A percentile compares a stretch with the other conserved stretches of the same genome.
Conservation (phyloP, 2,113 vertebrate species). For the Chunga burmeisteri region DNA sequence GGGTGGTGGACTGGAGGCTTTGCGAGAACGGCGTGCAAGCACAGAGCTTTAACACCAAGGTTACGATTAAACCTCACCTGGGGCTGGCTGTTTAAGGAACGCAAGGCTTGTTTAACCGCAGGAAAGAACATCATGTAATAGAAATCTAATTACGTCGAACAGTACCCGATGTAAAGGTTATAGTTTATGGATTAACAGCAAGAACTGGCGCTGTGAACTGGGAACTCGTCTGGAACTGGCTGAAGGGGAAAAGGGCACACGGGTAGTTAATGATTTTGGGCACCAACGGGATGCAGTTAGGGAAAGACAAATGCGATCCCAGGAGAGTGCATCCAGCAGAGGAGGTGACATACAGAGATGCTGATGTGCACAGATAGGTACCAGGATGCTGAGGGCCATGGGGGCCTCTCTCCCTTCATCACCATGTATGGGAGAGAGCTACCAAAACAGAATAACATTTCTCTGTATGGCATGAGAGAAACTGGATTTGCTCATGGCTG, state of each 20-base stretch:
- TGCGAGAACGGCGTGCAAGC: accelerated
- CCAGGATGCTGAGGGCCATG: not conserved
- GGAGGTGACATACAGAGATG: not conserved
- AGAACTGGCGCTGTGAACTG: not conserved
- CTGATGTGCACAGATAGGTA: not conserved
- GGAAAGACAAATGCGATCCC: not conserved
- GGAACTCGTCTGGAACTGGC: not conserved
- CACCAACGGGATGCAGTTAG: not conserved
- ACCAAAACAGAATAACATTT: not conserved
- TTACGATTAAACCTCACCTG: constrained; percentile 23
- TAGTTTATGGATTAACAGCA: constrained; percentile 56
- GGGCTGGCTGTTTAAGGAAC: constrained; percentile 14
- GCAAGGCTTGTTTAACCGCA: constrained; percentile 13
- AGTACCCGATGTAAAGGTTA: constrained; percentile 1
- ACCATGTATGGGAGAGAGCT: accelerated
- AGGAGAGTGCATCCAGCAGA: not conserved
- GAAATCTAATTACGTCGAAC: constrained; percentile 31
- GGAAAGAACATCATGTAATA: constrained; percentile 50
- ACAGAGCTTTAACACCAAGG: not conserved
- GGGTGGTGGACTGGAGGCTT: not conserved
- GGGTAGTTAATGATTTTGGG: constrained; percentile 29
- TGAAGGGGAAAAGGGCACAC: constrained; percentile 14
- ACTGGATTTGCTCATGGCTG: not conserved
- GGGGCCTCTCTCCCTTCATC: not conserved
- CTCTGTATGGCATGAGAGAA: not conserved